Base-by-base conservation (phyloP, 2,797 vertebrate species). In the Enteromius fasciolatus region DNA sequence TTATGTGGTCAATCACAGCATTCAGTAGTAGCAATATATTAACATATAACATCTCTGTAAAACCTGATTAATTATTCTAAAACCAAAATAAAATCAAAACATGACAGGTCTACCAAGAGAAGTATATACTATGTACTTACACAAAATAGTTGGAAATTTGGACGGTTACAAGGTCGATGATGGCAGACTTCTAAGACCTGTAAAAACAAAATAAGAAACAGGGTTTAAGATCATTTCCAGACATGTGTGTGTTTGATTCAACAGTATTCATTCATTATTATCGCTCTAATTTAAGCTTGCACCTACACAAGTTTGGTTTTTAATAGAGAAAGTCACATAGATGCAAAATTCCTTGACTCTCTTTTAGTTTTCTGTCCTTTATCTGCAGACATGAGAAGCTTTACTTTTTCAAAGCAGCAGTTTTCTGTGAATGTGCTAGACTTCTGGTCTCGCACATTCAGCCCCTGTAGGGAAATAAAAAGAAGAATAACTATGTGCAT, bases 181-280 rank as follows among this genome's bases (percentile, higher is more conserved):
- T 36, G 76, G 67, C 15, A 59, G 81, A 81, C 61, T 76, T 85
- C 39, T 54, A 36, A 68, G 57, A 86, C 78, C 88, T 89, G 81
- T 46, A 64, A 83, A 36, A 57, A 68, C n/a, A 75, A 61, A 73
- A 75, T 36, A 67, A 28, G 15, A 28, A 10, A n/a, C 41, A 9
- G 18, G 0, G 36, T 72, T 10, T 57, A 66, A 61, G 25, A 48
- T 54, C 2, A 69, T 54, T 78, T 68, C 63, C 33, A 54, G 39
- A 31, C 39, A 52, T 36, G 23, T 5, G 57, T 36, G 2, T 18
- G 5, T 18, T 20, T 39, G 7, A 23, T 61, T 41, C 12, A 41
- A 3, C 33, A 52, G 12, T 6, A 63, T 50, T 4, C 2, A 17
- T 64, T 63, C 44, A 9, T 61, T 61, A 48, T 14, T 11, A 63